Conservation (phyloP, 1,140 invertebrate species). For the Melanaphis sacchari region DNA sequence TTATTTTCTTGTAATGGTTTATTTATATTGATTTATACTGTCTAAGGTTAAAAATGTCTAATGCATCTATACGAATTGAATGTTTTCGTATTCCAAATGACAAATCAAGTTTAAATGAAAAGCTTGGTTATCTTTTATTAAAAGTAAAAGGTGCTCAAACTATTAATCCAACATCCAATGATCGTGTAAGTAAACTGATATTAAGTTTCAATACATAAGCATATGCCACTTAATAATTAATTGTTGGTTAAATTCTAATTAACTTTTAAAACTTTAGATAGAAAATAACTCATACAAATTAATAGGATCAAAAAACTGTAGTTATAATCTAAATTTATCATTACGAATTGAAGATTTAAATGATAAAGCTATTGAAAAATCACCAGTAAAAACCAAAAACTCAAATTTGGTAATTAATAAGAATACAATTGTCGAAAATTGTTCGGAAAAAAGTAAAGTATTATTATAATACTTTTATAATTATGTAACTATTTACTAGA, state of each 20-base stretch:
- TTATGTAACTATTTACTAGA: not conserved
- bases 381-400: not conserved
- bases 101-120: not conserved
- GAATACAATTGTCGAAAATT: not conserved
- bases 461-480: not conserved
- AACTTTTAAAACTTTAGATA: constrained; percentile 1
- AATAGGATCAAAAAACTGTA: constrained; percentile 50
- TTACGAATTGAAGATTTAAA: constrained; percentile 38
- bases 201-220: not conserved
- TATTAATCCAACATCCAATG: constrained; percentile 33
- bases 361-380: not conserved
- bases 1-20: not conserved
- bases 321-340: constrained; percentile 29
- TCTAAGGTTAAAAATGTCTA: constrained; percentile 22
- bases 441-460: not conserved
- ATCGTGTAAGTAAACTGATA: not conserved
- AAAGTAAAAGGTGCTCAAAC: constrained; percentile 47
- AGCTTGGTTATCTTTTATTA: constrained; percentile 44
- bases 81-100: not conserved
- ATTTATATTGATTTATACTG: not conserved
- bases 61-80: constrained; percentile 25
- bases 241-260: not conserved
- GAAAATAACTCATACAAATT: constrained; percentile 25
- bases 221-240: not conserved
- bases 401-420: not conserved